Conservation (phyloP, 2,888 invertebrate species). For the Drosophila anceps region DNA sequence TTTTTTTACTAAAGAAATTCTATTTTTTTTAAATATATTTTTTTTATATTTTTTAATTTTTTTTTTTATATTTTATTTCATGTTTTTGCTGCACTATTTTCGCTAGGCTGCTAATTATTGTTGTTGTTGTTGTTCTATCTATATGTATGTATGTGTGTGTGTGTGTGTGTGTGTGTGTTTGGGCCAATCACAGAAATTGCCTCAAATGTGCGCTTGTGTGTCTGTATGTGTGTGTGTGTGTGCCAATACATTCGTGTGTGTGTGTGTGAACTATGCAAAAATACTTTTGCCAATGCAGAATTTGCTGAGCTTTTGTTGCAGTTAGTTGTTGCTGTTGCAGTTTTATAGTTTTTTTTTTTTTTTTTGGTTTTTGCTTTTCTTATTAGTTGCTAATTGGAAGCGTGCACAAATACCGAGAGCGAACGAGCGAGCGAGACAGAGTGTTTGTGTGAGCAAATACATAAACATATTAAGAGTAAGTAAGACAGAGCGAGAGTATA, state of each 20-base stretch:
- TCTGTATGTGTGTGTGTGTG: slow-evolving; percentile 33
- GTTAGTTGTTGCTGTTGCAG: slow-evolving; percentile 53
- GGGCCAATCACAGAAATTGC: slow-evolving; percentile 30
- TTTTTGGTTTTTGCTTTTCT: slow-evolving; percentile 31
- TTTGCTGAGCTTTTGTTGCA: slow-evolving; percentile 54
- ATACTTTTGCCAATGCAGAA: slow-evolving; percentile 70
- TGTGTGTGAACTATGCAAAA: slow-evolving; percentile 72
- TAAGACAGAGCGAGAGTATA: slow-evolving; percentile 32
- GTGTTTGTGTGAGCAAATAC: slow-evolving; percentile 45
- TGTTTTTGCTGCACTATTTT: slow-evolving; percentile 61
- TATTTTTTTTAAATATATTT: neutral
- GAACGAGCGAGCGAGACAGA: slow-evolving; percentile 54
- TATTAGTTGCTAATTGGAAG: slow-evolving; percentile 59
- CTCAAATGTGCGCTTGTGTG: slow-evolving; percentile 14
- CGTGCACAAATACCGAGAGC: slow-evolving; percentile 66
- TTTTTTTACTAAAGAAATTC: slow-evolving; percentile 1
- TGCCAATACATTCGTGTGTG: slow-evolving; percentile 34
- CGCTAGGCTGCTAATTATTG: slow-evolving; percentile 65
- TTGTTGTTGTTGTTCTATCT: slow-evolving; percentile 40
- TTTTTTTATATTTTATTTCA: slow-evolving; percentile 8
- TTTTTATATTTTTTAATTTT: neutral
- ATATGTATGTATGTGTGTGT: slow-evolving; percentile 5
- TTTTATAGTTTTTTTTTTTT: neutral
- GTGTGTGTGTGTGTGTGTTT: slow-evolving; percentile 1
- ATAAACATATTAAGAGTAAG: slow-evolving; percentile 34